Conservation (phyloP, 2,888 invertebrate genomes). For the Nomada flava region DNA sequence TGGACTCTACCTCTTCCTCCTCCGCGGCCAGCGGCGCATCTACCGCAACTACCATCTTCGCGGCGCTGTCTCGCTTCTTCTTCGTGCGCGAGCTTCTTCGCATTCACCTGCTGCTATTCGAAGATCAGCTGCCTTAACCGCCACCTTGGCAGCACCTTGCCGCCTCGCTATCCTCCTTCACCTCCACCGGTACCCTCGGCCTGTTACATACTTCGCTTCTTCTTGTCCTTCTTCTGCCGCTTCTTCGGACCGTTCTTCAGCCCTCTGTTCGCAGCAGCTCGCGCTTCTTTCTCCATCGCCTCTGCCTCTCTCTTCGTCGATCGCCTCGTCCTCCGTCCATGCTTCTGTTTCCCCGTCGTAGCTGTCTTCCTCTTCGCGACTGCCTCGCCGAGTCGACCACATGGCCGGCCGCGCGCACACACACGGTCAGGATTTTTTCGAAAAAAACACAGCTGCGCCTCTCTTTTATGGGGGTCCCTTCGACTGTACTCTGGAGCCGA, state of each 20-base stretch:
- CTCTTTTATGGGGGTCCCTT: constrained; percentile 72
- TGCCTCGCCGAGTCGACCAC: constrained; percentile 59
- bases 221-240: constrained; percentile 57
- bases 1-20: constrained; percentile 74
- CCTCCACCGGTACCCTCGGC: constrained; percentile 64
- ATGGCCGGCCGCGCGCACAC: constrained; percentile 51
- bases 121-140: constrained; percentile 83
- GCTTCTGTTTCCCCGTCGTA: constrained; percentile 9
- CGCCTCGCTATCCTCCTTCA: constrained; percentile 75
- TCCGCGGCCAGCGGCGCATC: constrained; percentile 57
- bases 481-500: constrained; percentile 29
- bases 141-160: constrained; percentile 83
- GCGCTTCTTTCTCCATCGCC: constrained; percentile 39
- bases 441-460: constrained; percentile 71
- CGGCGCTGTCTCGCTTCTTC: constrained; percentile 54
- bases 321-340: constrained; percentile 39
- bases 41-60: constrained; percentile 62
- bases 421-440: constrained; percentile 65
- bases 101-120: constrained; percentile 83
- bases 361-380: constrained; percentile 34
- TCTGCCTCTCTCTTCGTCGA: constrained; percentile 34
- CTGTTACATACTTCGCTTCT: constrained; percentile 48
- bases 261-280: constrained; percentile 48
- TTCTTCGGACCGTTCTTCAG: constrained; percentile 53
- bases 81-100: constrained; percentile 70